Evolutionary conservation across 1,140 invertebrate species (phyloP), one percentile per base, ranked within the genome.

Genomic region (Pseudomyrmex dendroicus): DNA sequence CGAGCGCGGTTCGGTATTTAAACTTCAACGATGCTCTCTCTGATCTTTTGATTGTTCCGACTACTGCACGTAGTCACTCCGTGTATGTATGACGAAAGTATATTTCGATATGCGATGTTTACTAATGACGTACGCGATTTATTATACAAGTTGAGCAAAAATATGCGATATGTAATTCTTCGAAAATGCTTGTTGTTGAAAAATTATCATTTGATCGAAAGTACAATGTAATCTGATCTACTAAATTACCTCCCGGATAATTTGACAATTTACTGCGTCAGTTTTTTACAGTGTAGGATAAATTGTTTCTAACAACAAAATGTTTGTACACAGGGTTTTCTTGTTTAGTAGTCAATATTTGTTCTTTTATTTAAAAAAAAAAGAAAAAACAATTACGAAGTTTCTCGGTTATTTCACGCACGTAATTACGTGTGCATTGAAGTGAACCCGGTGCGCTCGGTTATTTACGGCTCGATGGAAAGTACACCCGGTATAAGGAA

Each of bases 401-500:
- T 20, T 35, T 46, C 2, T 12, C 25, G 44, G 7, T 72, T 80
- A 48, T n/a, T 8, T 72, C 12, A 12, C 44, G 15, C n/a, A 0
- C 46, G 50, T 20, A 72, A 80, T 80, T 35, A 35, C 35, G 35
- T 35, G 35, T 76, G 64, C 10, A 15, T 44, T 54, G n/a, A 66
- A 76, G 35, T 64, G 3, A 67, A 20, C 50, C 12, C n/a, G 35
- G 5, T 5, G 12, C 9, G 17, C n/a, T n/a, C 25, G 46, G 15
- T 63, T 64, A 12, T 1, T 77, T 54, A 67, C 22, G n/a, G 12
- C 12, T 2, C 15, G 50, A 87, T 57, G 1, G 25, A 63, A 2
- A 25, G 59, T 52, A 54, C 89, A 89, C 85, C 87, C 82, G 63
- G 87, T 90, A 90, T 89, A 84, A 87, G 87, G 78, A 89, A 90